These are phyloP conservation scores for Cinclus cinclus DNA, from an alignment of 2,113 vertebrate species.

Conservation along the genomic window DNA sequence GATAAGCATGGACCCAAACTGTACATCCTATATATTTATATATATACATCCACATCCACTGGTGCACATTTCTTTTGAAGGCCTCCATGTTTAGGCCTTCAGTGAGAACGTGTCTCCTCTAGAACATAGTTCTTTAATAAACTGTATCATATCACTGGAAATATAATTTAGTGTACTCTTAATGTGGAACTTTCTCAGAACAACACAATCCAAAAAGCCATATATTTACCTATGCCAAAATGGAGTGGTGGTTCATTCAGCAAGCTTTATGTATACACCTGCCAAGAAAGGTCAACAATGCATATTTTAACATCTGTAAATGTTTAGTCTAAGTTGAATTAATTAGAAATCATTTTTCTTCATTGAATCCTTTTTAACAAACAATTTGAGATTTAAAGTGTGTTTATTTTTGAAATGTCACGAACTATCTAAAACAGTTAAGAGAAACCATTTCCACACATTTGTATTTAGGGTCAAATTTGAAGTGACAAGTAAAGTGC, in stretches of 20 bases:
- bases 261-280: neutral
- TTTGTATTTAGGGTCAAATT: neutral
- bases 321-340: neutral
- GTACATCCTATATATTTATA: neutral
- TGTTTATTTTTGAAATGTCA: conserved; percentile 1
- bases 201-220: neutral
- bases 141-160: neutral
- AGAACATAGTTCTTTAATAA: neutral
- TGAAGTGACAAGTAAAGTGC: neutral
- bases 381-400: neutral
- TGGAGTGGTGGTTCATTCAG: neutral
- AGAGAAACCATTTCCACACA: neutral
- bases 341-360: conserved; percentile 1
- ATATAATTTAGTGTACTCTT: neutral
- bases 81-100: neutral
- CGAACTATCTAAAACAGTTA: neutral
- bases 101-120: neutral
- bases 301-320: conserved; percentile 10
- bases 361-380: neutral
- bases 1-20: neutral
- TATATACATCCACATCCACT: neutral
- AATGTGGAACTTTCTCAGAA: neutral
- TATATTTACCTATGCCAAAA: neutral
- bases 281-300: neutral
- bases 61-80: neutral